A percentile compares a stretch with the other conserved stretches of the same genome.
phyloP scores from a whole-genome alignment of 2,113 vertebrate genomes.

The Scartelaos histophorus region DNA sequence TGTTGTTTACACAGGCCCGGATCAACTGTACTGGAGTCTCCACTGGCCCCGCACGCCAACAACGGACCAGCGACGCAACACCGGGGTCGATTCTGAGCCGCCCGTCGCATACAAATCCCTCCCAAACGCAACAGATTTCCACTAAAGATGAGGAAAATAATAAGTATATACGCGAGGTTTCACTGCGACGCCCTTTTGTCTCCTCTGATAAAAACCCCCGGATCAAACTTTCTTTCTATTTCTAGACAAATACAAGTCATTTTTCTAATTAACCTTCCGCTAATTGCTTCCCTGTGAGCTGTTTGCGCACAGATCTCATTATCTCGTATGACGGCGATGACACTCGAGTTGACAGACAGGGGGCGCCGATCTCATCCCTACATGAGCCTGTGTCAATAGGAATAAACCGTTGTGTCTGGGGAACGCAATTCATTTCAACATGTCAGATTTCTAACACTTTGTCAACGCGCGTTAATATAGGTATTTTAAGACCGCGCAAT shows the following conservation, averaged over 20 bases:
- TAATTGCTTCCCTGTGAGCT: slow-evolving; percentile 51
- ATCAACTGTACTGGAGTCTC: slow-evolving; percentile 28
- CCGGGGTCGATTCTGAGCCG: not conserved
- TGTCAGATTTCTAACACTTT: not conserved
- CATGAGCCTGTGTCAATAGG: not conserved
- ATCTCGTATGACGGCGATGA: slow-evolving; percentile 27
- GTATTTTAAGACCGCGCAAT: not conserved
- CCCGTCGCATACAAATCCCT: slow-evolving; percentile 21
- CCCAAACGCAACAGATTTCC: not conserved
- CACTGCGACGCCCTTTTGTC: slow-evolving; percentile 21
- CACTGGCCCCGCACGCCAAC: slow-evolving; percentile 37
- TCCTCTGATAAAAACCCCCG: not conserved
- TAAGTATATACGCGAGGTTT: not conserved
- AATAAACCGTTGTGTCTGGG: not conserved
- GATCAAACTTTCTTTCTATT: slow-evolving; percentile 4
- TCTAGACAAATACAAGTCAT: slow-evolving; percentile 42
- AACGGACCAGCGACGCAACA: slow-evolving; percentile 23
- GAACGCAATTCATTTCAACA: not conserved
- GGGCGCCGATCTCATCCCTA: not conserved
- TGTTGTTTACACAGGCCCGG: slow-evolving; percentile 22
- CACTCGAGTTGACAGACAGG: not conserved
- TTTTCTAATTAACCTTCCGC: slow-evolving; percentile 55
- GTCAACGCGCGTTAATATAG: not conserved
- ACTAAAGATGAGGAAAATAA: not conserved
- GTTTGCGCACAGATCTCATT: slow-evolving; percentile 49